phyloP scores from a whole-genome alignment of 2,888 invertebrate species.

The Agrilus biguttatus region DNA sequence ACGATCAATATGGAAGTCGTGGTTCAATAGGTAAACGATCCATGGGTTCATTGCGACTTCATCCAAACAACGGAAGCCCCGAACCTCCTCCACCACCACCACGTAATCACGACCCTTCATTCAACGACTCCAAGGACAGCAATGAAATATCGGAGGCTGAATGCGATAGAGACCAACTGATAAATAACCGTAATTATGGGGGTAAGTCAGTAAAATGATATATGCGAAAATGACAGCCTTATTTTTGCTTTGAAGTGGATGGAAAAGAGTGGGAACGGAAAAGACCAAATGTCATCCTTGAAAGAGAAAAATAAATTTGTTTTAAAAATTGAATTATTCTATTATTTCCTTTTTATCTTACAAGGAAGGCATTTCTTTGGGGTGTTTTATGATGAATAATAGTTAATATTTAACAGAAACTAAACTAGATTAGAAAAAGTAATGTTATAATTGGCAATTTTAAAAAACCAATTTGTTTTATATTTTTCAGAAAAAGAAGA shows the following conservation, averaged over 20 bases:
- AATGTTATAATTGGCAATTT: not conserved
- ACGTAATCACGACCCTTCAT: conserved; percentile 69
- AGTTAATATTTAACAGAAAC: not conserved
- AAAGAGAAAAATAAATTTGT: no score
- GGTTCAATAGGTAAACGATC: conserved; percentile 54
- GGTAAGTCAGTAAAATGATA: conserved; percentile 40
- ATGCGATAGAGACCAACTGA: conserved; percentile 69
- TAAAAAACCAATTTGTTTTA: conserved; percentile 10
- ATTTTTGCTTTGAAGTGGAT: no score
- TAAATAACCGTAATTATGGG: conserved; percentile 69
- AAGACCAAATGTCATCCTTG: no score
- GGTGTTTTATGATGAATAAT: no score
- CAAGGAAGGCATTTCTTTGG: no score
- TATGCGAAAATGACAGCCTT: no score
- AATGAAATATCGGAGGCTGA: conserved; percentile 90
- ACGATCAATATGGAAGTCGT: conserved; percentile 79
- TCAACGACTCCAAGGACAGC: conserved; percentile 88
- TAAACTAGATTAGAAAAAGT: not conserved
- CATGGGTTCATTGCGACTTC: conserved; percentile 39
- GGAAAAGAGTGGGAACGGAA: no score
- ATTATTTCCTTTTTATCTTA: no score
- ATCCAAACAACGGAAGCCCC: conserved; percentile 43
- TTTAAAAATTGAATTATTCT: no score
- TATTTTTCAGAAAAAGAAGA: conserved; percentile 32
- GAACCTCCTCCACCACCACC: conserved; percentile 60